Evolutionary conservation across 2,797 vertebrate genomes (phyloP).

Genomic region (Nannoperca obscura): DNA sequence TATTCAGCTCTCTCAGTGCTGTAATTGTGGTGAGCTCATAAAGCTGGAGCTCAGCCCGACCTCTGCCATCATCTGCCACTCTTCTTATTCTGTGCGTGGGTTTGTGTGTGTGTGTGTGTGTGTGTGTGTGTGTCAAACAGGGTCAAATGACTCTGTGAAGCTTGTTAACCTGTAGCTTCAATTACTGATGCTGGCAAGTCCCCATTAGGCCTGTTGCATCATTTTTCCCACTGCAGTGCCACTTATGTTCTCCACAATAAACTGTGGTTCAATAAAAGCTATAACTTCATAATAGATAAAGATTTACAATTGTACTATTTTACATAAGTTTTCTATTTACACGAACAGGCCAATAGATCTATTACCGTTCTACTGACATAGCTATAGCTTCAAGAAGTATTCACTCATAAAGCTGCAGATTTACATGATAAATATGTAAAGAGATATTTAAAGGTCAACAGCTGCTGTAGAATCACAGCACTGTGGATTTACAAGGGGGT

Average conservation of each 20-base stretch:
- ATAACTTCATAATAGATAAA: not conserved
- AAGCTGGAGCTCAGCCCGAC: slow-evolving; percentile 52
- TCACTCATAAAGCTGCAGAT: slow-evolving; percentile 7
- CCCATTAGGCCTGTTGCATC: slow-evolving; percentile 59
- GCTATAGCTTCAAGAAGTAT: not conserved
- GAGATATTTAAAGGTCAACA: slow-evolving; percentile 21
- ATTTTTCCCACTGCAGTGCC: not conserved
- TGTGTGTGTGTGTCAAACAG: slow-evolving; percentile 45
- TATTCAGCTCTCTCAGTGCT: slow-evolving; percentile 15
- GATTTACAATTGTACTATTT: not conserved
- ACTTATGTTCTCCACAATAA: not conserved
- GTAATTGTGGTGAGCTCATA: slow-evolving; percentile 51
- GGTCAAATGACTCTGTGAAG: slow-evolving; percentile 47
- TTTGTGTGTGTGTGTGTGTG: not conserved
- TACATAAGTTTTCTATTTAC: slow-evolving; percentile 19
- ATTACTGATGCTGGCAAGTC: slow-evolving; percentile 82
- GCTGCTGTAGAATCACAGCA: slow-evolving; percentile 3
- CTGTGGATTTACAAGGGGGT: not conserved
- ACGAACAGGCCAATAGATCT: not conserved
- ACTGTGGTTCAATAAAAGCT: not conserved
- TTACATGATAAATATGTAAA: not conserved
- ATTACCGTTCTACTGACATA: not conserved
- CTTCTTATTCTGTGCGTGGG: slow-evolving; percentile 12
- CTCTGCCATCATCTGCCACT: slow-evolving; percentile 49
- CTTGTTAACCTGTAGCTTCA: slow-evolving; percentile 61